Percentiles rank a stretch among this genome's conserved stretches.
Conservation (phyloP, 2,888 invertebrate species). For the Ormia ochracea region DNA sequence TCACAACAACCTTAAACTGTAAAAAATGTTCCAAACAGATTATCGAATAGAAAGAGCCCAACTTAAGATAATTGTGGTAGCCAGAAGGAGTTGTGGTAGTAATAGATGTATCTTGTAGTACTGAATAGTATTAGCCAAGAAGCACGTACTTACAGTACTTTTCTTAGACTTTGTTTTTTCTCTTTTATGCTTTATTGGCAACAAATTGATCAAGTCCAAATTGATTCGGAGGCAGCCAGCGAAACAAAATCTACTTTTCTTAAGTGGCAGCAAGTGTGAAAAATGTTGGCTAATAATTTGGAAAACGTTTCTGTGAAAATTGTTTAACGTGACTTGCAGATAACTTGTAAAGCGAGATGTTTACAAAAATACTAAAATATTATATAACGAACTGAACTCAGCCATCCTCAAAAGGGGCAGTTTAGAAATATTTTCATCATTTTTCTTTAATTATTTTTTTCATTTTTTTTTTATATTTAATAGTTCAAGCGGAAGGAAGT, state of each 20-base stretch:
- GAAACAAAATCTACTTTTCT: neutral
- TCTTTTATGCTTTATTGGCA: neutral
- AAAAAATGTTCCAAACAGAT: constrained; percentile 43
- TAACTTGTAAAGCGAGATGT: constrained; percentile 5
- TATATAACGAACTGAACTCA: constrained; percentile 3
- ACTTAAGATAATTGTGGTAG: constrained; percentile 17
- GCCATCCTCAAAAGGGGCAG: constrained; percentile 23
- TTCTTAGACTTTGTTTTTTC: too few species aligned
- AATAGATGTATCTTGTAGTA: neutral
- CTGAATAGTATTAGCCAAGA: neutral
- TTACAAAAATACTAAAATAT: neutral
- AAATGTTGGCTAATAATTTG: constrained; percentile 60
- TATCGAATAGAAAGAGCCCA: constrained; percentile 37
- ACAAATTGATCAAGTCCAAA: constrained; percentile 51
- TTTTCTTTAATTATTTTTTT: constrained; percentile 32
- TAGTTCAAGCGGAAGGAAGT: constrained; percentile 61
- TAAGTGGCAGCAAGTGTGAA: constrained; percentile 57
- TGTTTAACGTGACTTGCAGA: constrained; percentile 57
- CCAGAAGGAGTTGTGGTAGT: neutral
- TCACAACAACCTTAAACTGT: neutral
- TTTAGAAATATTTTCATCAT: constrained; percentile 11
- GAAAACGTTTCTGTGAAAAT: constrained; percentile 52
- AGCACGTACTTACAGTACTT: constrained; percentile 3
- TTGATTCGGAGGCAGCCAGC: neutral
- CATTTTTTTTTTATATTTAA: neutral